phyloP scores from a whole-genome alignment of 2,888 invertebrate species.

The Cantharis nigra region DNA sequence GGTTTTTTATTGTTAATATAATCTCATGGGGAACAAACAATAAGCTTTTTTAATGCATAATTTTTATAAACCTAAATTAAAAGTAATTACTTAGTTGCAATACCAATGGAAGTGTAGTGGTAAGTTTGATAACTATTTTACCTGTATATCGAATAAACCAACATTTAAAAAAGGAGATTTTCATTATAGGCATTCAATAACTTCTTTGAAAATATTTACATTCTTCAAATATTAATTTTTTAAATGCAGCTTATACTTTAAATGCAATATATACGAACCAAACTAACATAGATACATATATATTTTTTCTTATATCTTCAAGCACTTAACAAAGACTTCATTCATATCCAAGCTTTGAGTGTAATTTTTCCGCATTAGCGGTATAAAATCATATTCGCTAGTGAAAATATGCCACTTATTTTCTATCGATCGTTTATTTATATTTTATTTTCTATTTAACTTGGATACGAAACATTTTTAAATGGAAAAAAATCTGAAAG shows the following conservation, averaged over 20 bases:
- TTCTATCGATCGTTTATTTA: neutral
- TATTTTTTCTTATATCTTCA: neutral
- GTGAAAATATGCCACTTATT: neutral
- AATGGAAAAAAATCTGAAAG: neutral
- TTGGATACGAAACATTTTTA: neutral
- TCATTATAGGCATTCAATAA: neutral
- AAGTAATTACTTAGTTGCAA: too few relatives aligned
- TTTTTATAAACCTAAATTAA: too few relatives aligned
- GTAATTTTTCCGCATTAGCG: neutral
- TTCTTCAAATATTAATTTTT: neutral
- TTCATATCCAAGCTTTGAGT: neutral
- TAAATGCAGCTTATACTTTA: neutral
- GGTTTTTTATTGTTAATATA: too few relatives aligned
- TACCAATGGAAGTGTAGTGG: too few relatives aligned
- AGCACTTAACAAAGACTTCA: neutral
- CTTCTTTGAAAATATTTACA: neutral
- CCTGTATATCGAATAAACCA: too few relatives aligned
- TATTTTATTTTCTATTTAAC: neutral
- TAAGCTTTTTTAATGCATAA: too few relatives aligned
- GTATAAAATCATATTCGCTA: neutral
- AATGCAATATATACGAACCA: too few relatives aligned
- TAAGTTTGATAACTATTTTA: too few relatives aligned
- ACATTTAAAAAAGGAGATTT: neutral
- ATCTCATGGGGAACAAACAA: too few relatives aligned
- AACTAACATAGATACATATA: neutral